Evolutionary conservation across 2,797 vertebrate genomes (phyloP), one percentile per base, ranked within the genome.

Genomic region (Saguinus oedipus): DNA sequence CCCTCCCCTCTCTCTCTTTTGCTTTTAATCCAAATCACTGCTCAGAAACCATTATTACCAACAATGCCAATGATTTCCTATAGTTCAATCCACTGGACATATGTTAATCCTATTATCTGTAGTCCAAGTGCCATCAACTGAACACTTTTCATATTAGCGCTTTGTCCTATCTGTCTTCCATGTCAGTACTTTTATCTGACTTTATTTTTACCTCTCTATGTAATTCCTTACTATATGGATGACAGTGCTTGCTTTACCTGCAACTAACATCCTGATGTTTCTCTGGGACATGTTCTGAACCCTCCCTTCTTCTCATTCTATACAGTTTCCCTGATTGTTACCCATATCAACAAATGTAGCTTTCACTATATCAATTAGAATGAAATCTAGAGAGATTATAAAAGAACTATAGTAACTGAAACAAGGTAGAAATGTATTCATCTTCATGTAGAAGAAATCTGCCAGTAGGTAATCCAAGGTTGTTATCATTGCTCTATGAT

Each of bases 361-460:
- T 44, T 39, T 94, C n/a, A 48, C 53, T 68, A 3, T 75, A 90
- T 88, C n/a, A 75, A 44, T 75, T 80, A 94, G 64, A 95, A 86
- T 76, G 27, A 75, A 89, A 39, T 59, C 30, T n/a, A 75, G 7
- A 84, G 15, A 89, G 20, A 76, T 26, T 53, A 17, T 42, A 64
- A 90, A 78, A 92, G 42, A 80, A 75, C 82, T 68, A 76, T 7
- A 59, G 22, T 75, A 61, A 24, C 11, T n/a, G 14, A 53, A 85
- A 68, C 33, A 86, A 70, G 7, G 8, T 84, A 46, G 72, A 83
- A 72, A 64, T 78, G 5, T 57, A 83, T 70, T 50, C 27, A 42
- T 92, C 55, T 94, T 79, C 68, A 59, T 59, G n/a, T 88, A 83
- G 93, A 93, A 75, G 26, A 55, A 88, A n/a, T 74, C 36, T 48